Evolutionary conservation across 1,140 invertebrate species (phyloP).

Genomic region (Formica selysi): DNA sequence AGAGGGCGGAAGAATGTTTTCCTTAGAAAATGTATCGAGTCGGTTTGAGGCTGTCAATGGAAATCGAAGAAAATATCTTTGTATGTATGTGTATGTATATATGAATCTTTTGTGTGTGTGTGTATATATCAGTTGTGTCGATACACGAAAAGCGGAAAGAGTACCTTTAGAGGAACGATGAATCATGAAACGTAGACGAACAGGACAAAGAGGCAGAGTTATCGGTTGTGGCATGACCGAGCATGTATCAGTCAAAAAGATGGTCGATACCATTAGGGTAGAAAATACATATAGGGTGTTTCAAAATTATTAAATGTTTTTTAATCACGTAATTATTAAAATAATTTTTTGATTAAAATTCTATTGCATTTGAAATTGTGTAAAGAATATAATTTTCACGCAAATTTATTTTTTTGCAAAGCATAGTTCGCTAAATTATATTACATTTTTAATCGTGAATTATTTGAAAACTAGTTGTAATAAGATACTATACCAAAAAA

Average conservation of each 20-base stretch:
- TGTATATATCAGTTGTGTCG: neutral
- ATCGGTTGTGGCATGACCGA: neutral
- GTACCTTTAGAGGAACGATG: neutral
- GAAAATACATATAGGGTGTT: neutral
- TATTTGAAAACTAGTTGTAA: neutral
- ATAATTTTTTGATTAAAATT: neutral
- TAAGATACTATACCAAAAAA: neutral
- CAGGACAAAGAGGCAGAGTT: neutral
- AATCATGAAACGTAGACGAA: conserved; percentile 22
- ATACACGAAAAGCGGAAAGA: conserved; percentile 18
- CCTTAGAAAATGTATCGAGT: conserved; percentile 33
- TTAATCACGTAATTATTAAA: conserved; percentile 13
- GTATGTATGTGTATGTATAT: neutral
- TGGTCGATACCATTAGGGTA: neutral
- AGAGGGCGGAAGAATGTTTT: conserved; percentile 45
- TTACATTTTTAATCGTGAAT: conserved; percentile 3
- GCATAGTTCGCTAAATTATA: neutral
- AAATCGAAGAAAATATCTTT: conserved; percentile 9
- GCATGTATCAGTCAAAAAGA: neutral
- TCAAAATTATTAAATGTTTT: neutral
- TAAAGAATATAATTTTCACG: conserved; percentile 1
- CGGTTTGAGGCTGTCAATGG: conserved; percentile 27
- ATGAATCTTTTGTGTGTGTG: neutral
- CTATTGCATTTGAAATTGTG: neutral
- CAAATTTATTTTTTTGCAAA: neutral